Evolutionary conservation across 1,140 invertebrate genomes (phyloP).

Genomic region (Wasmannia auropunctata): DNA sequence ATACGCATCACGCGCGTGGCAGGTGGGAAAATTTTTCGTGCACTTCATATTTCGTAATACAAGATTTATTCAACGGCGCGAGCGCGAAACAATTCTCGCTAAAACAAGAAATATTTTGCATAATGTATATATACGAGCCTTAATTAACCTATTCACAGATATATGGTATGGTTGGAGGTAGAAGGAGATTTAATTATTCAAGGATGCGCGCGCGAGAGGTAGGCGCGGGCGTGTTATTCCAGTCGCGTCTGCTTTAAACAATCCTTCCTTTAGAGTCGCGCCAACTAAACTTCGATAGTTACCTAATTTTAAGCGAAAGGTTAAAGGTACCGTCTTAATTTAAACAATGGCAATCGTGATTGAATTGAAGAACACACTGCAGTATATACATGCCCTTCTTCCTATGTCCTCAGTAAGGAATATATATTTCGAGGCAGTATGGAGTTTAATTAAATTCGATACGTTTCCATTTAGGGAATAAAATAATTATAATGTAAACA

Average conservation of each 20-base stretch:
- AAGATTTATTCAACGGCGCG: conserved; percentile 20
- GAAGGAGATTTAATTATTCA: conserved; percentile 32
- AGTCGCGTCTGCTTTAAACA: conserved; percentile 18
- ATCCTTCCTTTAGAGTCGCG: conserved; percentile 2
- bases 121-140: conserved; percentile 19
- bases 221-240: conserved; percentile 22
- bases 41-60: conserved; percentile 1
- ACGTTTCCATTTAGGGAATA: background rate
- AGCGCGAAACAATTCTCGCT: conserved; percentile 28
- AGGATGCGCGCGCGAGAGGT: background rate
- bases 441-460: background rate
- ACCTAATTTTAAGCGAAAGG: conserved; percentile 5
- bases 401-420: background rate
- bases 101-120: conserved; percentile 25
- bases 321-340: conserved; percentile 28
- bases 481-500: background rate
- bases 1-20: background rate
- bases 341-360: conserved; percentile 16
- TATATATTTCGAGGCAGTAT: background rate
- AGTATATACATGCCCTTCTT: background rate
- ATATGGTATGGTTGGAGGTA: background rate
- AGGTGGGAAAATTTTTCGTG: conserved; percentile 8
- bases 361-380: background rate
- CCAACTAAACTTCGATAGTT: conserved; percentile 3
- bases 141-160: conserved; percentile 41